A percentile compares a stretch with the other conserved stretches of the same genome.
Conservation (phyloP, 2,888 invertebrate genomes). For the Asteroscopus sphinx region DNA sequence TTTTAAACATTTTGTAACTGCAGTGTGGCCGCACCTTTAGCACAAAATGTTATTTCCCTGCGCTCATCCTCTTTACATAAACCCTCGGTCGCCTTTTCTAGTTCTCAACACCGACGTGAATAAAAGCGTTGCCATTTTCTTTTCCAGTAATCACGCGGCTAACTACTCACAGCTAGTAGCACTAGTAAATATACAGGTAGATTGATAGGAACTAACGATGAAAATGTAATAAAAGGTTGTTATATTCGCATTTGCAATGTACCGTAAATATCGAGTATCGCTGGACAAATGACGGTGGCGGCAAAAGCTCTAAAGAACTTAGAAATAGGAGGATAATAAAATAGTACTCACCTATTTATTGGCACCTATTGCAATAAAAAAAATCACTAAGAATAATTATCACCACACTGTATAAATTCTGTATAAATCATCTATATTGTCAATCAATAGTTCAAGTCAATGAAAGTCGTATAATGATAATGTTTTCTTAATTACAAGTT, state of each 20-base stretch:
- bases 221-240: constrained; percentile 22
- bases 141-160: neutral
- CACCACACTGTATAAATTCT: neutral
- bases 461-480: neutral
- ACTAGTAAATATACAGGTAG: constrained; percentile 15
- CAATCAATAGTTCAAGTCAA: neutral
- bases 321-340: constrained; percentile 9
- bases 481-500: constrained; percentile 46
- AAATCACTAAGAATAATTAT: constrained; percentile 6
- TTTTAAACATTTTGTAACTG: too few relatives aligned
- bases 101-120: too few relatives aligned
- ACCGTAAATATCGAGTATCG: constrained; percentile 43
- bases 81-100: too few relatives aligned
- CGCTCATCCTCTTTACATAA: too few relatives aligned
- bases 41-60: too few relatives aligned
- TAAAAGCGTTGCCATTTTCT: too few relatives aligned
- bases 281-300: constrained; percentile 24
- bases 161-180: neutral
- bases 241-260: constrained; percentile 50
- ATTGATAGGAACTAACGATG: constrained; percentile 27
- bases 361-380: constrained; percentile 1
- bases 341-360: constrained; percentile 29
- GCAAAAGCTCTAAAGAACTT: constrained; percentile 10
- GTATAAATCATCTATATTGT: neutral
- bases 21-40: too few relatives aligned